Evolutionary conservation across 2,888 invertebrate species (phyloP).

Genomic region (Globia sparganii): DNA sequence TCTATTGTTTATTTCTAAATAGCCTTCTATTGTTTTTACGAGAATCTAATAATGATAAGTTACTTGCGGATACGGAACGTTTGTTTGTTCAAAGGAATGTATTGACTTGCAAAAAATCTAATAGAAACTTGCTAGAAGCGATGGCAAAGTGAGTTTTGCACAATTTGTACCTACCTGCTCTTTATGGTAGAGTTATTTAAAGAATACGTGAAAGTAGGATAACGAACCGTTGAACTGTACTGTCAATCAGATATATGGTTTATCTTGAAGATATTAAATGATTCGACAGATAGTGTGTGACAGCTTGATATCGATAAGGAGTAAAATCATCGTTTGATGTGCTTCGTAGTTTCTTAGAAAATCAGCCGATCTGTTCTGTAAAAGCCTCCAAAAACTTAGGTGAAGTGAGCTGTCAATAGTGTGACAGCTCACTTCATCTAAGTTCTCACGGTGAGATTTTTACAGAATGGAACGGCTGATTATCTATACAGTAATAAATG

Average conservation of each 20-base stretch:
- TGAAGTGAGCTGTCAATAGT: neutral
- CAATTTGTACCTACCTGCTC: neutral
- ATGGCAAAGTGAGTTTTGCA: conserved; percentile 9
- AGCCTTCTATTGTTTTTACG: conserved; percentile 23
- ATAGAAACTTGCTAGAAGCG: conserved; percentile 9
- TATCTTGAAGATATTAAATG: conserved; percentile 41
- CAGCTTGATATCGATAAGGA: neutral
- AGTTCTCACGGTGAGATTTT: neutral
- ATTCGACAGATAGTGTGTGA: conserved; percentile 20
- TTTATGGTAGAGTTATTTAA: conserved; percentile 39
- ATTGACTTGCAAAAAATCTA: neutral
- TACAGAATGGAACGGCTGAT: neutral
- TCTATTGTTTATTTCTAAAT: conserved; percentile 43
- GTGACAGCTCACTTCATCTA: neutral
- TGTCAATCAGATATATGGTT: conserved; percentile 25
- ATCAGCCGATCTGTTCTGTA: neutral
- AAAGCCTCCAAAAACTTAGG: no score
- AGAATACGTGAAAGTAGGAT: conserved; percentile 46
- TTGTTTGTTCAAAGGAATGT: conserved; percentile 12
- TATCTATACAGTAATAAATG: no score
- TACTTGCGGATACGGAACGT: conserved; percentile 18
- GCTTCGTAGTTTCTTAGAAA: neutral
- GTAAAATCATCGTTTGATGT: conserved; percentile 3
- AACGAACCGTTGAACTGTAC: conserved; percentile 37
- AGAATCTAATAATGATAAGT: conserved; percentile 13